Evolutionary conservation across 2,888 invertebrate species (phyloP).

Genomic region (Tetragonula carbonaria): DNA sequence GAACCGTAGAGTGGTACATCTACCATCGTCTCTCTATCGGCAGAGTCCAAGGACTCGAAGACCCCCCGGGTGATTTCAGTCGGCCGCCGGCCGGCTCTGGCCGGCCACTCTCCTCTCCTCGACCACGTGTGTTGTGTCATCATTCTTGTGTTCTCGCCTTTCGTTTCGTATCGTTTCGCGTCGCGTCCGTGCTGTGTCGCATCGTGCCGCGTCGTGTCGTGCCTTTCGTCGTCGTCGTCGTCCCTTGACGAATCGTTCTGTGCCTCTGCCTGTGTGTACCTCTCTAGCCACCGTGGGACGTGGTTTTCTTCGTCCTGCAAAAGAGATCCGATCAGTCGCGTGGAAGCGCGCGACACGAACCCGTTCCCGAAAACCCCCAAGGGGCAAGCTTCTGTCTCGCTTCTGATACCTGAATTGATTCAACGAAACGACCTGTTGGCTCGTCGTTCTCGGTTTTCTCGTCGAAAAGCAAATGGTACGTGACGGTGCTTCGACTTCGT

Average conservation of each 20-base stretch:
- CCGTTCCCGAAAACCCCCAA: not conserved
- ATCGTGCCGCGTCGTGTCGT: not conserved
- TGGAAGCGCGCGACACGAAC: slow-evolving; percentile 1
- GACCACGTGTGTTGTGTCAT: slow-evolving; percentile 60
- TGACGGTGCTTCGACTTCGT: slow-evolving; percentile 25
- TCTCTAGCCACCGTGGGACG: no score
- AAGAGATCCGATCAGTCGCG: not conserved
- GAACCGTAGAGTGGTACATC: slow-evolving; percentile 81
- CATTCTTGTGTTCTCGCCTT: slow-evolving; percentile 9
- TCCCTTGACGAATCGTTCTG: not conserved
- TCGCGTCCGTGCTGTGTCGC: slow-evolving; percentile 6
- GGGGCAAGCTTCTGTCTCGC: no score
- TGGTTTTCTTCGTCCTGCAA: not conserved
- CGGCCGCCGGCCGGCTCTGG: slow-evolving; percentile 83
- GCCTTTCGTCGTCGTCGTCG: not conserved
- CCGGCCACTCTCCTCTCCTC: slow-evolving; percentile 79
- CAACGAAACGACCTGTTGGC: not conserved
- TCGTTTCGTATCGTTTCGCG: not conserved
- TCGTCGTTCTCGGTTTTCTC: not conserved
- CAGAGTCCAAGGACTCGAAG: slow-evolving; percentile 82
- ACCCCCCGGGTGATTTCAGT: slow-evolving; percentile 82
- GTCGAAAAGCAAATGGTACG: slow-evolving; percentile 29
- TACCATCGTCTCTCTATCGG: slow-evolving; percentile 81
- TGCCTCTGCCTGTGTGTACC: not conserved
- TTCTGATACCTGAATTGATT: no score